These are phyloP conservation scores for Hyperopisus bebe DNA, from an alignment of 2,113 vertebrate genomes.

Conservation along the genomic window DNA sequence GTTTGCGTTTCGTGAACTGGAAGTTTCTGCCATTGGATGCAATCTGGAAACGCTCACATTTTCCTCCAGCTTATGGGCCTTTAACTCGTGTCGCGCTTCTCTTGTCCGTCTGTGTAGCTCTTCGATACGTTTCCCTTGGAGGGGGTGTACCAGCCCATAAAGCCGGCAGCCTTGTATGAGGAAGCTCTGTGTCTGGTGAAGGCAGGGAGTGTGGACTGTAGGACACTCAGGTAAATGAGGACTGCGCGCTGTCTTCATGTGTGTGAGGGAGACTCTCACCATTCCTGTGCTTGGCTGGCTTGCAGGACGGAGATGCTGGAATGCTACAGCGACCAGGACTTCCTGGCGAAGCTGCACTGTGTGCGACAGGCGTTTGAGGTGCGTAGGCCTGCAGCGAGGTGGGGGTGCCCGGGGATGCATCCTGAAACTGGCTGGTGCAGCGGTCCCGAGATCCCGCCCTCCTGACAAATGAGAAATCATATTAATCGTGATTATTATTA, in stretches of 20 bases:
- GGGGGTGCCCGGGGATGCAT: neutral
- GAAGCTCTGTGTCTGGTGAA: constrained; percentile 77
- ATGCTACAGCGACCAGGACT: constrained; percentile 91
- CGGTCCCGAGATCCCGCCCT: neutral
- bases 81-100: neutral
- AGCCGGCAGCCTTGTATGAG: constrained; percentile 79
- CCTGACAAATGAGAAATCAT: neutral
- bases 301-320: constrained; percentile 76
- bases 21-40: neutral
- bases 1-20: constrained; percentile 46
- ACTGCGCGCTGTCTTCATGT: too few species aligned
- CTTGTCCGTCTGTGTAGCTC: constrained; percentile 56
- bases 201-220: constrained; percentile 69
- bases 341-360: constrained; percentile 83
- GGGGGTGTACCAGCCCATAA: constrained; percentile 66
- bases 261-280: neutral
- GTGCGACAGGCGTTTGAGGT: constrained; percentile 68
- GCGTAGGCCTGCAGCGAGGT: neutral
- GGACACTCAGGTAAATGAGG: constrained; percentile 73
- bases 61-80: neutral
- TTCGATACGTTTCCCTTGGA: constrained; percentile 73
- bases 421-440: neutral
- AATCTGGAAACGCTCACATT: neutral
- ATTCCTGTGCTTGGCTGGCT: constrained; percentile 1
- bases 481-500: too few species aligned